Evolutionary conservation across 2,113 vertebrate genomes (phyloP).

Genomic region (Pollimyrus isidori): DNA sequence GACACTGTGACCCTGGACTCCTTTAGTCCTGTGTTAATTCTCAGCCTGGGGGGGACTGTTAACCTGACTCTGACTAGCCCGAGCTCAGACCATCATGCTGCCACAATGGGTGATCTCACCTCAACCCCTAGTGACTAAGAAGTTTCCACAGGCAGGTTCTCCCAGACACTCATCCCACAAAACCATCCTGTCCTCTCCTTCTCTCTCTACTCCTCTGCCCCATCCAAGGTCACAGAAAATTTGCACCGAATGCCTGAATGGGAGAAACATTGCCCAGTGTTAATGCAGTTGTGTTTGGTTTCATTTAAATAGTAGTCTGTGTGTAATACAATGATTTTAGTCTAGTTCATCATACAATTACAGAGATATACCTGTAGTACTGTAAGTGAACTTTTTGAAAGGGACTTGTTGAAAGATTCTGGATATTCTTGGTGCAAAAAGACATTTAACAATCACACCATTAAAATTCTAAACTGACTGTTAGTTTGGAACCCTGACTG

Average conservation of each 20-base stretch:
- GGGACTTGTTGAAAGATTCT: neutral
- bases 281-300: neutral
- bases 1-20: neutral
- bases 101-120: neutral
- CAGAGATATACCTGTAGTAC: neutral
- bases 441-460: neutral
- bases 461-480: neutral
- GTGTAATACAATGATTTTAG: neutral
- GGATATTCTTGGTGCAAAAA: neutral
- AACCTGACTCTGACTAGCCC: neutral
- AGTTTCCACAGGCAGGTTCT: neutral
- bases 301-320: neutral
- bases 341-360: neutral
- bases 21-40: neutral
- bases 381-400: neutral
- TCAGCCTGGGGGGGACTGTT: neutral
- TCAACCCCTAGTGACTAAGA: neutral
- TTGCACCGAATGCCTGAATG: neutral
- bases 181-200: neutral
- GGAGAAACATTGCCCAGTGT: neutral
- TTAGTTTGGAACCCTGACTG: neutral
- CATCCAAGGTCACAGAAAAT: neutral
- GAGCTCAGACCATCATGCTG: neutral
- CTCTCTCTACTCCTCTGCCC: neutral
- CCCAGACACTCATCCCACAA: neutral